These are phyloP conservation scores for Oreonectes daqikongensis DNA, from an alignment of 2,797 vertebrate genomes.

Conservation along the genomic window DNA sequence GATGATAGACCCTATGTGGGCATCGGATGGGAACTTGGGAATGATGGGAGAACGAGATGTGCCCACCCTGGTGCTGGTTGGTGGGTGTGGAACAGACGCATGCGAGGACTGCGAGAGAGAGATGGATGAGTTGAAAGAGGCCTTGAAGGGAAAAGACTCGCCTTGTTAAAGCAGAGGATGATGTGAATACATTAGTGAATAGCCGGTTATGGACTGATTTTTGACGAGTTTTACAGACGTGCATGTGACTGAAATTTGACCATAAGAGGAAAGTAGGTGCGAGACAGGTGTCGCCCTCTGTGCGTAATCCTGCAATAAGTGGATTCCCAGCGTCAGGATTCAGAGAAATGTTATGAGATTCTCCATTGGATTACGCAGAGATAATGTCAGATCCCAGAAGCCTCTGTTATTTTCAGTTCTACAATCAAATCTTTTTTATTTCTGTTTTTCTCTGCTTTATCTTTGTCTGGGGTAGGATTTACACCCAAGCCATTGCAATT, in stretches of 20 bases:
- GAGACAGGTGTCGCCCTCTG: not conserved
- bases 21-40: conserved; percentile 64
- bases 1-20: conserved; percentile 74
- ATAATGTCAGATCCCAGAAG: conserved; percentile 29
- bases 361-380: conserved; percentile 47
- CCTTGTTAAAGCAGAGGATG: conserved; percentile 66
- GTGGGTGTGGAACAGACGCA: conserved; percentile 72
- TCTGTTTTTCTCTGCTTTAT: not conserved
- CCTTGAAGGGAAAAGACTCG: conserved; percentile 69
- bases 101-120: conserved; percentile 82
- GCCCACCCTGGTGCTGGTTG: conserved; percentile 75
- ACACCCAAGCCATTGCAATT: not conserved
- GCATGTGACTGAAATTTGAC: conserved; percentile 13
- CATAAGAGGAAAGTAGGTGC: not conserved
- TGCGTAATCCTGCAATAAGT: conserved; percentile 22
- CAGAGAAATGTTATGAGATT: conserved; percentile 22
- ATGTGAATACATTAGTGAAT: not conserved
- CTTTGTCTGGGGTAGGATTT: not conserved
- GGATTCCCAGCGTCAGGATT: conserved; percentile 25
- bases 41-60: conserved; percentile 71
- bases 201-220: too few species aligned
- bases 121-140: conserved; percentile 75
- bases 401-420: conserved; percentile 18
- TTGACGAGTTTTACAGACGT: not conserved
- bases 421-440: not conserved